A percentile compares a stretch with the other conserved stretches of the same genome.
Conservation (phyloP, 2,113 vertebrate genomes). For the Erinaceus europaeus region DNA sequence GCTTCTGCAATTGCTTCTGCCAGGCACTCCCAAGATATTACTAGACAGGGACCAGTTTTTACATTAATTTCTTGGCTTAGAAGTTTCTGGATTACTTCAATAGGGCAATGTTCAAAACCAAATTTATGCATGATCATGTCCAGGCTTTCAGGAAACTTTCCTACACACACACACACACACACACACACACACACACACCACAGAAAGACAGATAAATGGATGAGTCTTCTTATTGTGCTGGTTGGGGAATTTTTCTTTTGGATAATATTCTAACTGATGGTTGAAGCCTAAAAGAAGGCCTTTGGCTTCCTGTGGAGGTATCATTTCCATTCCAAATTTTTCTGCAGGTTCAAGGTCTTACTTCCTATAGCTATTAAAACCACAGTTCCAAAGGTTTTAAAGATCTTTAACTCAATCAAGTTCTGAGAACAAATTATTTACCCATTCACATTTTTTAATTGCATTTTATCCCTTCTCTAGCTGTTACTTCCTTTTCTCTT, state of each 20-base stretch:
- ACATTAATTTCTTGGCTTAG: conserved; percentile 51
- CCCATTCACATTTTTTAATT: not conserved
- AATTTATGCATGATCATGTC: not conserved
- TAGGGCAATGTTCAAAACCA: conserved; percentile 43
- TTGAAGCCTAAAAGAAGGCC: not conserved
- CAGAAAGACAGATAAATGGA: conserved; percentile 3
- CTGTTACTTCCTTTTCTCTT: not conserved
- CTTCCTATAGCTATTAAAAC: not conserved
- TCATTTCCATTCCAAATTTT: not conserved
- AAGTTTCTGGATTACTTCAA: conserved; percentile 28
- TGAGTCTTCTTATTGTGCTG: not conserved
- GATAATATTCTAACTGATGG: not conserved
- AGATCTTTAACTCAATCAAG: not conserved
- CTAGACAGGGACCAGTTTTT: conserved; percentile 54
- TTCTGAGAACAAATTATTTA: not conserved
- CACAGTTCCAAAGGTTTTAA: not conserved
- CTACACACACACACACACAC: no score
- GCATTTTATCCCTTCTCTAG: not conserved
- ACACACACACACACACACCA: no score
- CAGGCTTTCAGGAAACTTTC: conserved; percentile 13
- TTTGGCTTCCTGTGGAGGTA: not conserved
- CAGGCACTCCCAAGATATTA: conserved; percentile 50
- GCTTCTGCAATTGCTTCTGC: conserved; percentile 44
- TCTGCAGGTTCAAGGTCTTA: not conserved
- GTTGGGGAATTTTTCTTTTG: not conserved